Percentiles rank a stretch among this genome's conserved stretches.
Conservation (phyloP, 2,797 vertebrate species). For the Melanogrammus aeglefinus region DNA sequence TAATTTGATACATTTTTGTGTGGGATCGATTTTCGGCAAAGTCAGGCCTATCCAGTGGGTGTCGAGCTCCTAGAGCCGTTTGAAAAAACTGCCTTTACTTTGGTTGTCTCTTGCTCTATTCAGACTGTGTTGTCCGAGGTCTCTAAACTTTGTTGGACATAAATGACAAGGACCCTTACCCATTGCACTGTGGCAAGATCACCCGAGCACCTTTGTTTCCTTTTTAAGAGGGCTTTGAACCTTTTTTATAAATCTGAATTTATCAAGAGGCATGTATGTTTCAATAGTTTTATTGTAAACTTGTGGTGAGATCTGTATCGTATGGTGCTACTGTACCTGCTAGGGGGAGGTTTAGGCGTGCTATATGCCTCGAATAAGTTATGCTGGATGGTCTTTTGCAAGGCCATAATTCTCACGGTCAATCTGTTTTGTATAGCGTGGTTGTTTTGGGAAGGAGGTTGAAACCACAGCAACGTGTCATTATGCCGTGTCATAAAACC, state of each 20-base stretch:
- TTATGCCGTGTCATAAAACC: slow-evolving; percentile 41
- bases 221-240: slow-evolving; percentile 32
- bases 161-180: slow-evolving; percentile 49
- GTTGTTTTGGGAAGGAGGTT: slow-evolving; percentile 61
- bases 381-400: not conserved
- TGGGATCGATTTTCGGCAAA: slow-evolving; percentile 37
- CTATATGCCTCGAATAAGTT: not conserved
- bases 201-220: slow-evolving; percentile 60
- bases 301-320: not conserved
- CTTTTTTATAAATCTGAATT: slow-evolving; percentile 26
- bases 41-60: slow-evolving; percentile 49
- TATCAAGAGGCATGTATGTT: slow-evolving; percentile 22
- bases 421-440: not conserved
- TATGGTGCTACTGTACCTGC: not conserved
- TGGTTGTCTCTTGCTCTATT: slow-evolving; percentile 57
- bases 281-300: not conserved
- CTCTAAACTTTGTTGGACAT: slow-evolving; percentile 62
- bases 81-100: slow-evolving; percentile 45
- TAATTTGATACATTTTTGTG: slow-evolving; percentile 14
- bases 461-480: slow-evolving; percentile 54
- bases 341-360: not conserved
- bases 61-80: slow-evolving; percentile 34
- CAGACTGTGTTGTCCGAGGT: slow-evolving; percentile 60
- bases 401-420: not conserved
- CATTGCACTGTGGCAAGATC: slow-evolving; percentile 70